phyloP scores from a whole-genome alignment of 2,113 vertebrate species.

The Mohoua ochrocephala region DNA sequence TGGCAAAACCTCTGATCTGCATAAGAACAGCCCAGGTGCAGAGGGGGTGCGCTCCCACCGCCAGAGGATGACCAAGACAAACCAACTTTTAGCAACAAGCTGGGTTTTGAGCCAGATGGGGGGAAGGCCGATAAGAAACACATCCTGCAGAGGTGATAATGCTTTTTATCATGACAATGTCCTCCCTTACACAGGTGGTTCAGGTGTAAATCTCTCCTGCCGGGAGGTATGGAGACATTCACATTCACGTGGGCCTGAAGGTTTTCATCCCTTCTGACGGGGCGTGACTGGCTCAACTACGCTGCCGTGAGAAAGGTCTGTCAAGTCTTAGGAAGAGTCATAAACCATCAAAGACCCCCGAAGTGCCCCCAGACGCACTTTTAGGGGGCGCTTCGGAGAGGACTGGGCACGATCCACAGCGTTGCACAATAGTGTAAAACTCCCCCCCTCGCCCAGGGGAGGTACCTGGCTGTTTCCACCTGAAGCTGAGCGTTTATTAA shows the following conservation, averaged over 20 bases:
- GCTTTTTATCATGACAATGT: not conserved
- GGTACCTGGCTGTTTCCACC: not conserved
- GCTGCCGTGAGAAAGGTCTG: not conserved
- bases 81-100: not conserved
- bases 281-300: not conserved
- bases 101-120: not conserved
- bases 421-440: not conserved
- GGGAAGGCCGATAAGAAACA: not conserved
- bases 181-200: not conserved
- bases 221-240: not conserved
- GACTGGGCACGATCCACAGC: not conserved
- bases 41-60: not conserved
- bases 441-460: accelerated
- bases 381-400: not conserved
- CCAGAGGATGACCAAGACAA: not conserved
- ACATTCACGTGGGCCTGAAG: not conserved
- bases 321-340: not conserved
- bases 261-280: not conserved
- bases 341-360: not conserved
- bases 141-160: not conserved
- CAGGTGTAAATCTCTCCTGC: not conserved
- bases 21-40: not conserved
- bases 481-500: not conserved
- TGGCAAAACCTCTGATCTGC: not conserved
- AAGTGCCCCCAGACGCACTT: not conserved